phyloP scores from a whole-genome alignment of 2,888 invertebrate species.

The Lasiommata megera region DNA sequence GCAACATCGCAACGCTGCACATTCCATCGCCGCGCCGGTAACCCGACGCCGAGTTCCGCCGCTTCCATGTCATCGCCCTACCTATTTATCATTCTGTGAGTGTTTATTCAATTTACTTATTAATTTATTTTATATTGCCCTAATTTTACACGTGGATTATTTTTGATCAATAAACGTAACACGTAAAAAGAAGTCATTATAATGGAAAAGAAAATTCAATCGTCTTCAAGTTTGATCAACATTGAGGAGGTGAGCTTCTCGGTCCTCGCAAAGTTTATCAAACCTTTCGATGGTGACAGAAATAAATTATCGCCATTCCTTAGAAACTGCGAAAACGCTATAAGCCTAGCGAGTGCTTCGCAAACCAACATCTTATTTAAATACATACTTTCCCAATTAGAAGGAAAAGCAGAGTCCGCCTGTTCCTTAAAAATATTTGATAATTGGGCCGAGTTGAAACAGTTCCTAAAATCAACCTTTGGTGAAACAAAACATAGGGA shows the following conservation, averaged over 20 bases:
- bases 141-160: neutral
- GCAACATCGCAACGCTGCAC: neutral
- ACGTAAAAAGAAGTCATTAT: too few relatives aligned
- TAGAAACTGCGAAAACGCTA: neutral
- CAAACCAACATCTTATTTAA: neutral
- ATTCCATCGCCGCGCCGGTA: neutral
- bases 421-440: constrained; percentile 8
- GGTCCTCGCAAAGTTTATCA: neutral
- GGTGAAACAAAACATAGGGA: neutral
- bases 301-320: neutral
- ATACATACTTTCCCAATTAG: neutral
- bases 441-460: neutral
- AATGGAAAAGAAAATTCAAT: neutral
- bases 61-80: neutral
- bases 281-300: neutral
- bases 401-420: constrained; percentile 7
- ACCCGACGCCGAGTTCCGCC: neutral
- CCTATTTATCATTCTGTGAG: neutral
- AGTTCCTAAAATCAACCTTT: neutral
- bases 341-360: neutral
- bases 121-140: neutral
- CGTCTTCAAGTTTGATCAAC: neutral
- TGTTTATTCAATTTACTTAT: neutral
- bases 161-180: too few relatives aligned
- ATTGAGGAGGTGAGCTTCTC: neutral